Percentiles rank a stretch among this genome's conserved stretches.
Conservation (phyloP, 2,797 vertebrate species). For the Molothrus aeneus region DNA sequence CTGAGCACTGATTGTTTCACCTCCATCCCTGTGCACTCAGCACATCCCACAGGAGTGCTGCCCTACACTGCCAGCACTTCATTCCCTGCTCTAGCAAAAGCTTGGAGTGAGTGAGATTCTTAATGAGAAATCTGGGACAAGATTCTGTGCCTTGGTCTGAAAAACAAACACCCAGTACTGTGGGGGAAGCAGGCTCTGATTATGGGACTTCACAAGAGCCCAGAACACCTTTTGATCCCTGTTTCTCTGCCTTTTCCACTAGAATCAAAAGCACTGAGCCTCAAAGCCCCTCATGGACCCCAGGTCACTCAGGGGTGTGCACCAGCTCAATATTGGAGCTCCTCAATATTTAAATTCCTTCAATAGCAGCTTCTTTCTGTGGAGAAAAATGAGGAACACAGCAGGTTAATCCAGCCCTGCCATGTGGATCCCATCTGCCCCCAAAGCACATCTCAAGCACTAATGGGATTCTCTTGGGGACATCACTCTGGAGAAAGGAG, state of each 20-base stretch:
- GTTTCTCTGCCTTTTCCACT: neutral
- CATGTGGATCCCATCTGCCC: fast-evolving
- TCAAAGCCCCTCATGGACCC: fast-evolving
- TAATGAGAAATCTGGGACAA: neutral
- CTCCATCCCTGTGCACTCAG: neutral
- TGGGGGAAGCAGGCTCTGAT: neutral
- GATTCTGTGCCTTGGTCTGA: neutral
- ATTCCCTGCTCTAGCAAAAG: neutral
- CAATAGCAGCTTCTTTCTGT: neutral
- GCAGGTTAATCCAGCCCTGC: fast-evolving
- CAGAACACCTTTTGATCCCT: neutral
- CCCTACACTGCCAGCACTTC: neutral
- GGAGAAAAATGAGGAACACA: neutral
- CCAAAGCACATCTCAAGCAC: neutral
- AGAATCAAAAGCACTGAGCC: neutral
- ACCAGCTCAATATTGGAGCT: neutral
- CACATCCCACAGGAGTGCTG: neutral
- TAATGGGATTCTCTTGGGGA: neutral
- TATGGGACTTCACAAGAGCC: neutral
- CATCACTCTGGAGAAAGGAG: neutral
- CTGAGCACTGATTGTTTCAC: fast-evolving
- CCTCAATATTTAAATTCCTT: neutral
- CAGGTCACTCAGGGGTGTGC: neutral
- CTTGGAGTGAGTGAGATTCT: neutral
- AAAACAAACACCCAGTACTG: neutral